Evolutionary conservation across 1,140 invertebrate genomes (phyloP), one percentile per base, ranked within the genome.

Genomic region (Saccostrea echinata): DNA sequence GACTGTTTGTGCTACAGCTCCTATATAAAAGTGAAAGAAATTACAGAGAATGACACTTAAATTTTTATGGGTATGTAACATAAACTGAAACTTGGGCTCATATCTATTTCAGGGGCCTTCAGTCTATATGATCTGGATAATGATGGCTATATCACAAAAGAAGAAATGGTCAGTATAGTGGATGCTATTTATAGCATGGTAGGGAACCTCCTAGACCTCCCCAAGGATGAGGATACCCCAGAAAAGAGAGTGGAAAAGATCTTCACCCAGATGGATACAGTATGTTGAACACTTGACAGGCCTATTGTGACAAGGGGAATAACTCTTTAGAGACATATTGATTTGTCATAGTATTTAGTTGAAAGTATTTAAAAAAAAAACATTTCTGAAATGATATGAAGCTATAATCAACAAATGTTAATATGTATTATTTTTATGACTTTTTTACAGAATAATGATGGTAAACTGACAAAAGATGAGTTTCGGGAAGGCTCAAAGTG

Each of bases 141-240:
- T 95, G 98, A 99, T 94, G 98, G 98, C 1, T 99, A 97, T 94
- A 99, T 99, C 93, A 99, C 98, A 12, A 96, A 98, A 87, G 97
- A 98, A 88, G 98, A 99, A 95, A 99, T 99, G 98, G 98, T 99
- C 94, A 98, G 98, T 95, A 99, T 99, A 93, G 98, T 99, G 16
- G 98, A 99, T 94, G 98, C 98, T 86, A 99, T 99, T 93, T 99
- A 99, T 96, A 98, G 99, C 95, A 99, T 99, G 99, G 98, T 99
- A 96, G 98, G 98, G 30, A 98, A 98, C 94, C 97, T 97, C 88
- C 97, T 98, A 35, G 97, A 97, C 57, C 88, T 93, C n/a, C 96
- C 97, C 18, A 98, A 98, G 92, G 98, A 98, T 92, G 98, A 99
- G 94, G 99, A 99, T 94, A 96, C 95, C 3, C 95, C 95, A 2